Base-by-base conservation (phyloP, 2,113 vertebrate genomes). In the Spheniscus mendiculus region DNA sequence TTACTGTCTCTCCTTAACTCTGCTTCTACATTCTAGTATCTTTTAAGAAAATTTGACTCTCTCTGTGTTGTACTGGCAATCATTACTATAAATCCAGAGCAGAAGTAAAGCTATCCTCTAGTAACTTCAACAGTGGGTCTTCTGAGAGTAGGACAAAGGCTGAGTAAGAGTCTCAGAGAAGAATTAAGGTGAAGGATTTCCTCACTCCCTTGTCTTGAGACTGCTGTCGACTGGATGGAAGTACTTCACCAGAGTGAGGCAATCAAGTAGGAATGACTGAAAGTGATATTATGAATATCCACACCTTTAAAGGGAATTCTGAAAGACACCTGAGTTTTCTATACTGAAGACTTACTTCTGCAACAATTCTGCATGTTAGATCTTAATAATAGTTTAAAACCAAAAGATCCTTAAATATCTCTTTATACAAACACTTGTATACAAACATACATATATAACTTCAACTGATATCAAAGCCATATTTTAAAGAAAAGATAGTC, bases 211-310 rank as follows among this genome's bases (percentile, higher is more conserved):
- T 70, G 27, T 38, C 52, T 21, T 21, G 38, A 92, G n/a, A 67
- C 11, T 15, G 36, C 5, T 63, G 49, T 34, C 0, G 0, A 40
- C 52, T 30, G 2, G 44, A 76, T 38, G 3, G 49, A 93, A 71
- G 15, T 55, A 67, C 49, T 88, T 47, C 26, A 83, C 29, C 13
- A 1, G 3, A 45, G 10, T n/a, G 26, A 67, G 63, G 93, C 7
- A 63, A 83, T 15, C 34, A 74, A 59, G 30, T 6, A 81, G 55
- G 14, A 94, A 56, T 29, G 14, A 71, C 40, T 90, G 34, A 13
- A 84, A 44, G 32, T 56, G 21, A 3, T 65, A 38, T 34, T 59
- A 38, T 6, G 6, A 67, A 55, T 76, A 90, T 38, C 76, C 52
- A 85, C 6, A 71, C 22, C 23, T 83, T 34, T n/a, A 40, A 65